Percentiles rank a stretch among this genome's conserved stretches.
phyloP scores from a whole-genome alignment of 2,113 vertebrate species.

The Pelusios castaneus region DNA sequence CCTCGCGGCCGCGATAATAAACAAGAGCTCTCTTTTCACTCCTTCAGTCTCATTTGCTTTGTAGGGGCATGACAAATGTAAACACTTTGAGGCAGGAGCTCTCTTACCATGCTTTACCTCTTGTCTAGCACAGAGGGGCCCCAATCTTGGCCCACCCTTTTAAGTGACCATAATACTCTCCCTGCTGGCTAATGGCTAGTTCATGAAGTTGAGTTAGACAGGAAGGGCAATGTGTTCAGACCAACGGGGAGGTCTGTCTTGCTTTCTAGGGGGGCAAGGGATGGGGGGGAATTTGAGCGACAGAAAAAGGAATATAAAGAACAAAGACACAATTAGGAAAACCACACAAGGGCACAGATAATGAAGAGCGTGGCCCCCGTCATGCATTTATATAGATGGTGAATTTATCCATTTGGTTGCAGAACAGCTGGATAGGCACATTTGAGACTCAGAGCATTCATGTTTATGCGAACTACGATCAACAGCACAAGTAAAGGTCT shows the following conservation, averaged over 20 bases:
- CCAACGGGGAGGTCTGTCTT: neutral
- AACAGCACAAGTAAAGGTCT: slow-evolving; percentile 22
- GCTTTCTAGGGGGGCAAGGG: neutral
- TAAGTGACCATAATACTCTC: neutral
- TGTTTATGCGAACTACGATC: neutral
- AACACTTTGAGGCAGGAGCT: neutral
- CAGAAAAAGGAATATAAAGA: neutral
- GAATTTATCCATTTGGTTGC: neutral
- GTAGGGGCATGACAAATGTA: too few species aligned
- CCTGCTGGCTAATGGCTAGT: neutral
- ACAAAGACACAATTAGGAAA: neutral
- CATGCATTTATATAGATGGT: neutral
- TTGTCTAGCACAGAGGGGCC: neutral
- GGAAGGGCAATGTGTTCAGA: neutral
- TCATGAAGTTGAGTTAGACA: neutral
- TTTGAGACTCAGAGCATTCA: neutral
- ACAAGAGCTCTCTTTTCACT: too few species aligned
- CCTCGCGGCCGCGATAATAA: too few species aligned
- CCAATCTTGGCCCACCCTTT: neutral
- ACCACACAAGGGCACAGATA: fast-evolving
- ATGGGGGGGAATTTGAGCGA: neutral
- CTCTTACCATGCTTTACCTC: neutral
- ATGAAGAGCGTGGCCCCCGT: neutral
- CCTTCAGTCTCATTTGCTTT: too few species aligned
- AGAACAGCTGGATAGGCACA: neutral